Percentiles rank a stretch among this genome's conserved stretches.
Conservation (phyloP, 1,140 invertebrate species). For the Zaprionus camerounensis region DNA sequence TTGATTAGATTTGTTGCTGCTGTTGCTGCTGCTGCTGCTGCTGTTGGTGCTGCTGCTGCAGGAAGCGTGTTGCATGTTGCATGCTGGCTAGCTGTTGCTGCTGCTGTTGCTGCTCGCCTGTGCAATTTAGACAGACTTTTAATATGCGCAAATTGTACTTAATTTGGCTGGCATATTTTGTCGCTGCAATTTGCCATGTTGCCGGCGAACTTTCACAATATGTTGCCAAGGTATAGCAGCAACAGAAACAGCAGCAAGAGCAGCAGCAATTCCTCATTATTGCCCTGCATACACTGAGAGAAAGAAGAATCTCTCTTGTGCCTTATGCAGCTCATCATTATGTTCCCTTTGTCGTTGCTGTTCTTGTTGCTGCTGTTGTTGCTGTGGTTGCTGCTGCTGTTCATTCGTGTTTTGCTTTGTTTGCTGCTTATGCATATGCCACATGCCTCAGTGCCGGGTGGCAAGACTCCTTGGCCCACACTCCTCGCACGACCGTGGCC, state of each 20-base stretch:
- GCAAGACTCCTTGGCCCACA: neutral
- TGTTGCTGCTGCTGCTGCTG: slow-evolving; percentile 32
- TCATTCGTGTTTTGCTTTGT: slow-evolving; percentile 55
- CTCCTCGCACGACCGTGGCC: slow-evolving; percentile 29
- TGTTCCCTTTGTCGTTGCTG: slow-evolving; percentile 29
- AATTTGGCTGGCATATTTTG: slow-evolving; percentile 78
- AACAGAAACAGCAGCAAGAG: neutral
- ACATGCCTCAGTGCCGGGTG: slow-evolving; percentile 32
- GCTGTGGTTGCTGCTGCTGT: slow-evolving; percentile 18
- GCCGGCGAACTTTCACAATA: slow-evolving; percentile 68
- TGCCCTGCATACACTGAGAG: neutral
- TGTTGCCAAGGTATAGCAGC: slow-evolving; percentile 57
- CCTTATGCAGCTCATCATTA: slow-evolving; percentile 40
- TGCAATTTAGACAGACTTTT: slow-evolving; percentile 76
- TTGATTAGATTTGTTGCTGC: slow-evolving; percentile 75
- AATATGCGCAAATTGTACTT: slow-evolving; percentile 81
- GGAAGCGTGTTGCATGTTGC: slow-evolving; percentile 49
- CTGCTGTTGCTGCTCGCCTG: slow-evolving; percentile 35
- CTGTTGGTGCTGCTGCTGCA: slow-evolving; percentile 9
- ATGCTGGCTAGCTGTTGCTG: slow-evolving; percentile 30
- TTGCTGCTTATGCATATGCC: slow-evolving; percentile 75
- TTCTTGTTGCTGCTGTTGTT: slow-evolving; percentile 20
- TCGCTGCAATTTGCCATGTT: slow-evolving; percentile 66
- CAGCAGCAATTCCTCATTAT: slow-evolving; percentile 41
- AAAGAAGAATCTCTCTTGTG: neutral